Evolutionary conservation across 1,140 invertebrate species (phyloP), one percentile per base, ranked within the genome.

Genomic region (Lasioglossum baleicum): DNA sequence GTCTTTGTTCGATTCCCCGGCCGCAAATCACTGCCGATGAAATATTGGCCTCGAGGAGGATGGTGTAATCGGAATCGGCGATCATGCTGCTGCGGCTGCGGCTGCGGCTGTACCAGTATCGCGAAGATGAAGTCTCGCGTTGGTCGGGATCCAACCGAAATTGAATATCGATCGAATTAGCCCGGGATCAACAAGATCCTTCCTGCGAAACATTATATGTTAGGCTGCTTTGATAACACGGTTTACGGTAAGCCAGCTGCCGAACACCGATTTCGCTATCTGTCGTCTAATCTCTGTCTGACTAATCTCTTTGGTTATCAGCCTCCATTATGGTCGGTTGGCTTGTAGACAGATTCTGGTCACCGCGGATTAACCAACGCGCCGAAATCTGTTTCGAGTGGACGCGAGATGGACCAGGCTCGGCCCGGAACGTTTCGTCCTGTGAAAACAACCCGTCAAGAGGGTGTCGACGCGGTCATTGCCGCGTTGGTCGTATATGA

Each of bases 151-250:
- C 71, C 51, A 22, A 7, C n/a, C 53, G 64, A 68, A 76, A 81
- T 83, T 71, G 72, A 77, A 80, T 76, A 85, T 85, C 76, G 64
- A 73, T 84, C 51, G 51, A 75, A 58, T 83, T 61, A 60, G 17
- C 17, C 51, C 42, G 40, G 61, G 70, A 74, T 66, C 70, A 53
- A 58, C 35, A 13, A 31, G 51, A 42, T 71, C 26, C 31, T 26
- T 20, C 31, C 31, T 35, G 40, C n/a, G 61, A 71, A 31, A 61
- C 63, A 56, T 67, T 67, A 75, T 51, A 74, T 40, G 78, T 75
- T 60, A 68, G 53, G 63, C 5, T 56, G 51, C 22, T 53, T 68
- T 67, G 67, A 83, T 80, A 71, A 80, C 56, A 63, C 31, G 35
- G 35, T 76, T 68, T 53, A 80, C 71, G 72, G 64, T 75, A 56